A percentile compares a stretch with the other conserved stretches of the same genome.
Evolutionary conservation across 2,113 vertebrate species (phyloP).

Genomic region (Epinephelus lanceolatus): DNA sequence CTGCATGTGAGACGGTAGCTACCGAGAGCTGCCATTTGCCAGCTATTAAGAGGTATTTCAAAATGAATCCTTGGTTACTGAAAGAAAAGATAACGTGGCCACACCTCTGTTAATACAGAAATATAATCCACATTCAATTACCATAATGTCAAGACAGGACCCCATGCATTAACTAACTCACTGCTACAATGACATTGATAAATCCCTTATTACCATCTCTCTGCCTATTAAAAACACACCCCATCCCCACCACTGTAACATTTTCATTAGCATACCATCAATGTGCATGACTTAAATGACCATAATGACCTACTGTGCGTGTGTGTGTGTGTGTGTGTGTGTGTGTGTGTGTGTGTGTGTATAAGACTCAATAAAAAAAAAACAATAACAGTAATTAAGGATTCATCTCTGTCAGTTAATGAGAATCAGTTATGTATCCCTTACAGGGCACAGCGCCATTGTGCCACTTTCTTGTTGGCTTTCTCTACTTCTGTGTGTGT

Average conservation of each 20-base stretch:
- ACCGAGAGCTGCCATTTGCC: not conserved
- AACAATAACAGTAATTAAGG: constrained; percentile 32
- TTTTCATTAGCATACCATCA: constrained; percentile 35
- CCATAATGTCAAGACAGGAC: constrained; percentile 18
- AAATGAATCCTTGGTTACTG: constrained; percentile 2
- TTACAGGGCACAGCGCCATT: not conserved
- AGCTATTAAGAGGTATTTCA: constrained; percentile 5
- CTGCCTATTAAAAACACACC: constrained; percentile 27
- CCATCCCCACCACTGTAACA: constrained; percentile 5
- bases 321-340: not conserved
- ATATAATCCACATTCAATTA: constrained; percentile 41
- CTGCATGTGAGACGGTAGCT: not conserved
- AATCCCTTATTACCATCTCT: constrained; percentile 46
- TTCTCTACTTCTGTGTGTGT: not conserved
- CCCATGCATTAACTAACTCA: constrained; percentile 21
- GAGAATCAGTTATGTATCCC: constrained; percentile 18
- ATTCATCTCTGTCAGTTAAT: constrained; percentile 36
- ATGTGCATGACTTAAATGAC: constrained; percentile 48
- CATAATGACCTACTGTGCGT: constrained; percentile 37
- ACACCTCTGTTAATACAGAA: constrained; percentile 21
- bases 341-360: not conserved
- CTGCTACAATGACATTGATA: constrained; percentile 31
- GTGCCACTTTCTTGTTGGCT: not conserved
- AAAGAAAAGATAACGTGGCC: constrained; percentile 14
- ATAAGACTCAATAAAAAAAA: not conserved